Base-by-base conservation (phyloP, 2,888 invertebrate genomes). In the Anarsia innoxiella region DNA sequence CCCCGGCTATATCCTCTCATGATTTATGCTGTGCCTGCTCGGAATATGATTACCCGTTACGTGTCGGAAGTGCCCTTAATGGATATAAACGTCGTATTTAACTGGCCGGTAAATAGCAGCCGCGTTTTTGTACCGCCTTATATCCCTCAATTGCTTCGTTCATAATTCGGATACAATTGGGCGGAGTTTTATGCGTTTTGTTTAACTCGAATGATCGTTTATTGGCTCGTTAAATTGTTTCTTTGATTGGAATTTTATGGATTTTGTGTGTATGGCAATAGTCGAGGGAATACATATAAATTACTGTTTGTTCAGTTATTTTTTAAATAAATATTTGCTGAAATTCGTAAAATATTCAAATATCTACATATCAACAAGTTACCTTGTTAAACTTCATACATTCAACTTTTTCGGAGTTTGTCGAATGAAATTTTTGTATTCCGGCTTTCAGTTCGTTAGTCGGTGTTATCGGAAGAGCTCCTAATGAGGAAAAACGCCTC, bases 61-160 rank as follows among this genome's bases (percentile, higher is more conserved):
- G 70, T 72, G 75, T 72, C 70, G 78, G 76, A 77, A 76, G 77
- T 73, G 56, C 65, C 77, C 69, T 67, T 80, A 80, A 83, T 82
- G 76, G 78, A 72, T 79, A 83, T 77, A 76, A 82, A 82, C 76
- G 78, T 70, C 59, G 62, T 66, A 71, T 74, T 80, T 73, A 75
- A 74, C 70, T 58, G 60, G 58, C 52, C 58, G 53, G 63, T 66
- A 67, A 76, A 71, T 57, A 70, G 46, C 48, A 47, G 47, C 36
- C 41, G 55, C 56, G 56, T 63, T 69, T 69, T 59, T 53, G 47
- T 43, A 29, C 30, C 34, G 38, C 45, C 30, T 34, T 39, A 48
- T 53, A 53, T 45, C 55, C 49, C 57, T 62, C 61, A 59, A 66
- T 69, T 61, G 66, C 42, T n/a, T 51, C 47, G 50, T 52, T 49